Conservation (phyloP, 2,113 vertebrate genomes). For the Accipiter virgatus region DNA sequence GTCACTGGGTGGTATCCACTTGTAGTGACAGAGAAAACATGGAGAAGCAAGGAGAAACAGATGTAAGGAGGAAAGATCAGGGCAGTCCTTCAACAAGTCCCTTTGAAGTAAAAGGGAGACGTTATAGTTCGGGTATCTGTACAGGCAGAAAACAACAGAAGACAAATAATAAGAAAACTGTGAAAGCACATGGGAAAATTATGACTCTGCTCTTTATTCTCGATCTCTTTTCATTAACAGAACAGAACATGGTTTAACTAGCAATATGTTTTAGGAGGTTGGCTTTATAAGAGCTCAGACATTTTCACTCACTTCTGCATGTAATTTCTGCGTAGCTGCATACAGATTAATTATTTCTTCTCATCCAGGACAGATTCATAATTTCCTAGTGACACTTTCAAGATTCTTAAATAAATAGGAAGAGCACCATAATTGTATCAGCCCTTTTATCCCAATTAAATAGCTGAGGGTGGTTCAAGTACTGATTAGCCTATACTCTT, state of each 20-base stretch:
- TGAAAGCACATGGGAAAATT: neutral
- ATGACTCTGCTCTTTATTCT: neutral
- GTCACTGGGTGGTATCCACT: conserved; percentile 35
- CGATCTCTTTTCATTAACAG: neutral
- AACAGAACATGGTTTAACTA: neutral
- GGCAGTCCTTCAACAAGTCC: neutral
- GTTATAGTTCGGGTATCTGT: neutral
- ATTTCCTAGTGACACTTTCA: neutral
- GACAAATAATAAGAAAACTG: neutral
- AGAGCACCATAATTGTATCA: neutral
- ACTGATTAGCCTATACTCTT: neutral
- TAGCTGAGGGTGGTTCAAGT: neutral
- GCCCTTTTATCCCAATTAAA: conserved; percentile 16
- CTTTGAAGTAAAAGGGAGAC: conserved; percentile 31
- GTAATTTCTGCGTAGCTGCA: neutral
- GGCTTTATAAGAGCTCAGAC: neutral
- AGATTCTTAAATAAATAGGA: conserved; percentile 12
- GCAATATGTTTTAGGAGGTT: neutral
- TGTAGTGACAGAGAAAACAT: neutral
- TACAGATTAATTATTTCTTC: neutral
- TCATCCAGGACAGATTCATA: neutral
- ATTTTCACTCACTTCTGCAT: neutral
- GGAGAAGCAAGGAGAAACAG: neutral
- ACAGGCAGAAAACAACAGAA: neutral
- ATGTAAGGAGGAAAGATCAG: conserved; percentile 51